Evolutionary conservation across 1,140 invertebrate species (phyloP).

Genomic region (Copidosoma floridanum): DNA sequence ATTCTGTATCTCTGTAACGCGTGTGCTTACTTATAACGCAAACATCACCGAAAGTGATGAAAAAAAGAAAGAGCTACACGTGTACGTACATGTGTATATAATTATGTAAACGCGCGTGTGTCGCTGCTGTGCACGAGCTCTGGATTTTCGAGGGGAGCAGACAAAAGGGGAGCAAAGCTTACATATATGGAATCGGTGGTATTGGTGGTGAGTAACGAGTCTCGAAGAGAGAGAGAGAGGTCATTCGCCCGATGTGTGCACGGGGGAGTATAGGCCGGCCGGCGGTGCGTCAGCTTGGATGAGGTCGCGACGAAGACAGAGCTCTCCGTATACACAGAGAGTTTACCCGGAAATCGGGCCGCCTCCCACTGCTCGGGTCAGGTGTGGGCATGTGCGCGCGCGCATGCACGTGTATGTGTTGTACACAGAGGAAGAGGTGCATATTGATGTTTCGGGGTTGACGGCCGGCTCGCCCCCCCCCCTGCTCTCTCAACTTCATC

Average conservation of each 20-base stretch:
- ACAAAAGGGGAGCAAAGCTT: background rate
- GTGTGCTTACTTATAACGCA: too few species aligned
- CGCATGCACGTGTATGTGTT: too few species aligned
- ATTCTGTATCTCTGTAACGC: too few species aligned
- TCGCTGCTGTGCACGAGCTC: too few species aligned
- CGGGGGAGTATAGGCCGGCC: conserved; percentile 24
- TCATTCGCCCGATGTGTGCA: conserved; percentile 10
- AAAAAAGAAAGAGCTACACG: too few species aligned
- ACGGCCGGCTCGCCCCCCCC: background rate
- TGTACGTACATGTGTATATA: background rate
- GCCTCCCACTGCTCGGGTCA: background rate
- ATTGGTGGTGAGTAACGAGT: background rate
- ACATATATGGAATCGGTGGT: too few species aligned
- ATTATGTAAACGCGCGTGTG: too few species aligned
- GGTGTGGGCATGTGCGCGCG: too few species aligned
- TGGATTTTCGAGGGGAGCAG: background rate
- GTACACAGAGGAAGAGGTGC: too few species aligned
- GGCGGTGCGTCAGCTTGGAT: conserved; percentile 13
- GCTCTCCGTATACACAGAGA: background rate
- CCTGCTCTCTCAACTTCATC: conserved; percentile 8
- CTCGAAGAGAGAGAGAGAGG: background rate
- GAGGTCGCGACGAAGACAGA: conserved; percentile 5
- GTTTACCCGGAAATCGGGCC: conserved; percentile 14
- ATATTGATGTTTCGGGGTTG: too few species aligned
- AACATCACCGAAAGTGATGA: too few species aligned